A percentile compares a stretch with the other conserved stretches of the same genome.
Evolutionary conservation across 2,888 invertebrate genomes (phyloP).

Genomic region (Cerceris ruficornis): DNA sequence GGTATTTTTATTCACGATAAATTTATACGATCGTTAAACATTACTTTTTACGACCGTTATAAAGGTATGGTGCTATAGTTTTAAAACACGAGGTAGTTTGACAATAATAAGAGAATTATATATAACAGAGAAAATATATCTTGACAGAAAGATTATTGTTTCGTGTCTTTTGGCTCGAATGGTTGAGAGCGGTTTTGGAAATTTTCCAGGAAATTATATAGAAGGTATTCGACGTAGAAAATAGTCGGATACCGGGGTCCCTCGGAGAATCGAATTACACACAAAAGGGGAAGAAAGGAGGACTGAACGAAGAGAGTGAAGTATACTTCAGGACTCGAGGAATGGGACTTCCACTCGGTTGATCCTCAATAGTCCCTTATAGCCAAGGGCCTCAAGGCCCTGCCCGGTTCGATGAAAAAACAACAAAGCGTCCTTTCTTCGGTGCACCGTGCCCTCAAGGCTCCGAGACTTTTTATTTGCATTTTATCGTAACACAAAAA

Average conservation of each 20-base stretch:
- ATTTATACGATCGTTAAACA: background rate
- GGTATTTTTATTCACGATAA: too few relatives aligned
- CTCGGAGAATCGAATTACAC: slow-evolving; percentile 69
- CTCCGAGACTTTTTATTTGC: slow-evolving; percentile 42
- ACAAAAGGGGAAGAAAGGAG: slow-evolving; percentile 42
- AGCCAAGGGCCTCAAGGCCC: slow-evolving; percentile 68
- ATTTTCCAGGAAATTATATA: background rate
- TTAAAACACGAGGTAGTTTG: too few relatives aligned
- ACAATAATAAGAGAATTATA: too few relatives aligned
- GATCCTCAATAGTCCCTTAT: slow-evolving; percentile 73
- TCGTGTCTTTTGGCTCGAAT: slow-evolving; percentile 1
- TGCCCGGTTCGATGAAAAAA: slow-evolving; percentile 69
- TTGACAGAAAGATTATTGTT: background rate
- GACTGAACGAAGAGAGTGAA: slow-evolving; percentile 12
- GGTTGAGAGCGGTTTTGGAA: background rate
- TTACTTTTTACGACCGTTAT: too few relatives aligned
- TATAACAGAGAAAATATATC: too few relatives aligned
- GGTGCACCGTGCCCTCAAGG: slow-evolving; percentile 27
- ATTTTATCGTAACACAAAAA: slow-evolving; percentile 42
- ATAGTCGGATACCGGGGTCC: slow-evolving; percentile 26
- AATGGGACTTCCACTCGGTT: slow-evolving; percentile 78
- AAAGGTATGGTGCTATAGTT: too few relatives aligned
- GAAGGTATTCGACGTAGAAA: slow-evolving; percentile 12
- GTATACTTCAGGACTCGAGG: slow-evolving; percentile 54
- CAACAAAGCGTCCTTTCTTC: slow-evolving; percentile 70